Evolutionary conservation across 2,113 vertebrate genomes (phyloP), one percentile per base, ranked within the genome.

Genomic region (Melanostigma gelatinosum): DNA sequence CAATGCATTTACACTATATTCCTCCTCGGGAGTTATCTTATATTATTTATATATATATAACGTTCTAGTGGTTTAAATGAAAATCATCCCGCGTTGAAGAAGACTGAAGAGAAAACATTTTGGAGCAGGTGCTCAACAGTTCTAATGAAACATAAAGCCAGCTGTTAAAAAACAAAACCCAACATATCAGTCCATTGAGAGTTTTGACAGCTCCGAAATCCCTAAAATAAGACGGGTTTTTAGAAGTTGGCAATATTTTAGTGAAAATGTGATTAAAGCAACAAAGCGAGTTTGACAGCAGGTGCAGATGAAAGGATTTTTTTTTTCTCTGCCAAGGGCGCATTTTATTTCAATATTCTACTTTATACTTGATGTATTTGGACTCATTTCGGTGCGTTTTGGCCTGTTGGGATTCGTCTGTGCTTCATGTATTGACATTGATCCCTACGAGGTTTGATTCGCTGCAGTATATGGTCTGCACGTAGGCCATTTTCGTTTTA

Each of bases 341-440:
- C 34, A 9, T 73, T 77, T 81, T 70, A 76, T 82, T 75, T 6
- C 4, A 36, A 67, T 74, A 52, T 74, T 15, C 29, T 16, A 12
- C 32, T n/a, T 58, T 75, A 70, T 11, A 20, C 20, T 0, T 5
- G 3, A 34, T 69, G 34, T n/a, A 66, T 63, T 55, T 22, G 6
- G 7, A 3, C 50, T n/a, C 15, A n/a, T 62, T 50, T 8, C 15
- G 2, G 29, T 52, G 3, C 3, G 44, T 1, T 57, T 69, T 40
- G 13, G 32, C 72, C 61, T 63, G 46, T 72, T 72, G 20, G 50
- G 38, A 67, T 65, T 72, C n/a, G 36, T 32, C 20, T 74, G 38
- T 42, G 44, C 54, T 46, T 67, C 0, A 38, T 44, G 4, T 44
- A 72, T 18, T 84, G 46, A 66, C n/a, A 42, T 2, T 38, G 3